Conservation (phyloP, 2,888 invertebrate genomes). For the Salpingus planirostris region DNA sequence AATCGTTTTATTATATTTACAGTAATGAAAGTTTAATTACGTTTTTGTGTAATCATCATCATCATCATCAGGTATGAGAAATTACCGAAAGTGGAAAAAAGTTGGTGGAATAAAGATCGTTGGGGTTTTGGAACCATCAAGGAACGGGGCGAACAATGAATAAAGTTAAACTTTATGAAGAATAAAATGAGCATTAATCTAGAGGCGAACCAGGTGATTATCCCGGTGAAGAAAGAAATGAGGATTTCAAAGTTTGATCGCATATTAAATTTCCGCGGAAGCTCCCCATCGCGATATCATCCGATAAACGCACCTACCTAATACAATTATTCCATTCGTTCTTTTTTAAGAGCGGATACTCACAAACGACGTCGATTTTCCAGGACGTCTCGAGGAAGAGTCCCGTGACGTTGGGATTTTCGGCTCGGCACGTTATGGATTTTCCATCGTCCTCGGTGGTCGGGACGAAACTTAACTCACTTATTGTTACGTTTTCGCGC, state of each 20-base stretch:
- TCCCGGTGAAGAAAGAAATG: conserved; percentile 2
- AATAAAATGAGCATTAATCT: conserved; percentile 11
- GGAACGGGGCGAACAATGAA: too few relatives aligned
- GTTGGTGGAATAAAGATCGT: too few relatives aligned
- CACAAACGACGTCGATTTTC: conserved; percentile 85
- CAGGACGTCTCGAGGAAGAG: conserved; percentile 75
- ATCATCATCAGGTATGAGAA: too few relatives aligned
- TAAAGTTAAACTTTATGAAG: conserved; percentile 10
- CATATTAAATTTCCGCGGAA: too few relatives aligned
- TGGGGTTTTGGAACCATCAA: too few relatives aligned
- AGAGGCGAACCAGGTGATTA: conserved; percentile 11
- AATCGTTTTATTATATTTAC: conserved; percentile 12
- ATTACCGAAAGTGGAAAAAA: conserved; percentile 14
- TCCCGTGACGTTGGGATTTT: conserved; percentile 83
- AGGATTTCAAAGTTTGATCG: conserved; percentile 2
- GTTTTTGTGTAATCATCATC: conserved; percentile 3
- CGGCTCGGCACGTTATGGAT: conserved; percentile 78
- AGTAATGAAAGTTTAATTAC: conserved; percentile 17
- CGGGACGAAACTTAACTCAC: conserved; percentile 81
- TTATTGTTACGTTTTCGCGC: conserved; percentile 73
- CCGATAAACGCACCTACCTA: too few relatives aligned
- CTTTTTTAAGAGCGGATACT: too few relatives aligned
- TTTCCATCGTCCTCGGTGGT: conserved; percentile 85
- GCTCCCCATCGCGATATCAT: too few relatives aligned
- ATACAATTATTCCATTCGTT: too few relatives aligned